A percentile compares a stretch with the other conserved stretches of the same genome.
Evolutionary conservation across 1,140 invertebrate genomes (phyloP).

Genomic region (Melitaea cinxia): DNA sequence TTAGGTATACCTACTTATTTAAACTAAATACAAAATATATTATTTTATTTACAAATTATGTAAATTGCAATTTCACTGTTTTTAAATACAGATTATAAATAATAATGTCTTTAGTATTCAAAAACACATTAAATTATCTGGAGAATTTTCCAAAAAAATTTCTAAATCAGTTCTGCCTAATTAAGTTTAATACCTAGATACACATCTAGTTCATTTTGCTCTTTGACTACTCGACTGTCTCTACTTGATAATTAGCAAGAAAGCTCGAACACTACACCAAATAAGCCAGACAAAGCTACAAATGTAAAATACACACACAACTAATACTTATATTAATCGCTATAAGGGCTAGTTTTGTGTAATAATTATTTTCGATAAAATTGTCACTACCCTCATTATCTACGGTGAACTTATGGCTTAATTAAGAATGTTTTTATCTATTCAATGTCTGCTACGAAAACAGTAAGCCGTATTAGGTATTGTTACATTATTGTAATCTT

Average conservation of each 20-base stretch:
- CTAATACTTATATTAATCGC: not conserved
- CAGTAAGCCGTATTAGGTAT: not conserved
- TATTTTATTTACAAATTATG: too few species aligned
- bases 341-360: slow-evolving; percentile 17
- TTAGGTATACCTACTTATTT: too few species aligned
- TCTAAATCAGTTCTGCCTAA: too few species aligned
- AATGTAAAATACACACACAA: slow-evolving; percentile 18
- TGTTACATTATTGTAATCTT: not conserved
- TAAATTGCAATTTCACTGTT: too few species aligned
- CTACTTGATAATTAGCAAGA: slow-evolving; percentile 48
- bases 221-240: slow-evolving; percentile 33
- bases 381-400: slow-evolving; percentile 11
- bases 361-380: not conserved
- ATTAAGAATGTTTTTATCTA: slow-evolving; percentile 32
- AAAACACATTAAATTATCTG: not conserved
- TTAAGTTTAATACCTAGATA: not conserved
- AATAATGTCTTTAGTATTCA: too few species aligned
- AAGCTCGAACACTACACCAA: slow-evolving; percentile 43
- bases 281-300: slow-evolving; percentile 40
- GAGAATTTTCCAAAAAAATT: too few species aligned
- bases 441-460: slow-evolving; percentile 23
- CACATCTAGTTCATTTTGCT: slow-evolving; percentile 21
- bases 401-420: slow-evolving; percentile 28
- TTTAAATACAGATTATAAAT: too few species aligned
- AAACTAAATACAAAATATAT: too few species aligned